Percentiles rank a stretch among this genome's conserved stretches.
Conservation (phyloP, 2,113 vertebrate species). For the Nymphicus hollandicus region DNA sequence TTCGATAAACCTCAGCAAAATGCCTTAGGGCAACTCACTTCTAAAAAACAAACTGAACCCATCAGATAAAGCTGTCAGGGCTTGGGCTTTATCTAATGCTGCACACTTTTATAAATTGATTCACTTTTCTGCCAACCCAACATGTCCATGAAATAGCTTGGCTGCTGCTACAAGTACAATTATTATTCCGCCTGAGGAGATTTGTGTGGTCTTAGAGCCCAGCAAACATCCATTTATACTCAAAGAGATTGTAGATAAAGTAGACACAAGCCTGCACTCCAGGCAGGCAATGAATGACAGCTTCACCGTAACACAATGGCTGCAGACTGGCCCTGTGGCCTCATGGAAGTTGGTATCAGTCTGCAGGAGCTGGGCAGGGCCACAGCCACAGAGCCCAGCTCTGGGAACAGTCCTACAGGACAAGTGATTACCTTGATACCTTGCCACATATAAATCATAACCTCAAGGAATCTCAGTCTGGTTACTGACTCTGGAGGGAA, state of each 20-base stretch:
- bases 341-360: background rate
- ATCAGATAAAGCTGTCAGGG: slow-evolving; percentile 70
- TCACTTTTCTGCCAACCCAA: slow-evolving; percentile 67
- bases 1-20: slow-evolving; percentile 42
- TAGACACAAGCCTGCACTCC: background rate
- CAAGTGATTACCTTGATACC: background rate
- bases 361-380: background rate
- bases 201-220: slow-evolving; percentile 58
- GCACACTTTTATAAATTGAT: slow-evolving; percentile 75
- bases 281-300: slow-evolving; percentile 32
- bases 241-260: slow-evolving; percentile 50
- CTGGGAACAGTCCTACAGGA: background rate
- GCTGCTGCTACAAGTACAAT: slow-evolving; percentile 66
- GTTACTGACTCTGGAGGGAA: too few species aligned
- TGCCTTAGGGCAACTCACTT: slow-evolving; percentile 45
- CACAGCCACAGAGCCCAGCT: background rate
- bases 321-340: background rate
- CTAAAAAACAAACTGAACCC: slow-evolving; percentile 61
- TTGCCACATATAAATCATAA: background rate
- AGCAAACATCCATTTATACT: slow-evolving; percentile 52
- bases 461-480: background rate
- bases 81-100: slow-evolving; percentile 68
- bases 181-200: slow-evolving; percentile 70
- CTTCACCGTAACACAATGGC: background rate
- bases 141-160: slow-evolving; percentile 70